Percentiles rank a stretch among this genome's conserved stretches.
These are phyloP conservation scores for Lophius piscatorius DNA, from an alignment of 2,113 vertebrate species.

Conservation along the genomic window DNA sequence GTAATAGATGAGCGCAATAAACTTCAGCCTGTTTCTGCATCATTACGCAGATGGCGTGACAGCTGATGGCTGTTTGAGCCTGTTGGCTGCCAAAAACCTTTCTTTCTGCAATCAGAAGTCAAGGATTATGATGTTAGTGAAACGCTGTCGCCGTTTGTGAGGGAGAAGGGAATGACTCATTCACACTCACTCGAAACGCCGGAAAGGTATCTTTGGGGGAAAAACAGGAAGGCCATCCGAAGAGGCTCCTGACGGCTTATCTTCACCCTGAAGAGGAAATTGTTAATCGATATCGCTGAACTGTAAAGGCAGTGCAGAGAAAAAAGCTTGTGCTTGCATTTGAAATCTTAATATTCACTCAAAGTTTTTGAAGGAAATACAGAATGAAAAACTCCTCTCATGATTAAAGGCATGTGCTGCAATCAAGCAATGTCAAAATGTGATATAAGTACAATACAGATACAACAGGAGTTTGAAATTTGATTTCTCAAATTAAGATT, in stretches of 20 bases:
- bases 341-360: too few species aligned
- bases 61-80: conserved; percentile 56
- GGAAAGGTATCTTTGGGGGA: conserved; percentile 38
- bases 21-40: conserved; percentile 23
- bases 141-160: conserved; percentile 27
- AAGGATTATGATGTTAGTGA: conserved; percentile 47
- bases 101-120: conserved; percentile 32
- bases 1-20: conserved; percentile 51
- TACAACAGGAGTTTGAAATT: conserved; percentile 14
- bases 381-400: background rate
- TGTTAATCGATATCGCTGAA: conserved; percentile 8
- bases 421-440: conserved; percentile 35
- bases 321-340: background rate
- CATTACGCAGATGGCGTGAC: conserved; percentile 45
- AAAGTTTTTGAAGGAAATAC: background rate
- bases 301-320: background rate
- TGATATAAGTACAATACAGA: conserved; percentile 2
- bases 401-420: conserved; percentile 20
- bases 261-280: background rate
- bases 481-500: too few species aligned
- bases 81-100: conserved; percentile 46
- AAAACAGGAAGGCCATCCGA: background rate
- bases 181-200: conserved; percentile 18
- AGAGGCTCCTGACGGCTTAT: conserved; percentile 10
- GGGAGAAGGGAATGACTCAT: conserved; percentile 44